A percentile compares a stretch with the other conserved stretches of the same genome.
phyloP scores from a whole-genome alignment of 2,113 vertebrate genomes.

The Piprites chloris region DNA sequence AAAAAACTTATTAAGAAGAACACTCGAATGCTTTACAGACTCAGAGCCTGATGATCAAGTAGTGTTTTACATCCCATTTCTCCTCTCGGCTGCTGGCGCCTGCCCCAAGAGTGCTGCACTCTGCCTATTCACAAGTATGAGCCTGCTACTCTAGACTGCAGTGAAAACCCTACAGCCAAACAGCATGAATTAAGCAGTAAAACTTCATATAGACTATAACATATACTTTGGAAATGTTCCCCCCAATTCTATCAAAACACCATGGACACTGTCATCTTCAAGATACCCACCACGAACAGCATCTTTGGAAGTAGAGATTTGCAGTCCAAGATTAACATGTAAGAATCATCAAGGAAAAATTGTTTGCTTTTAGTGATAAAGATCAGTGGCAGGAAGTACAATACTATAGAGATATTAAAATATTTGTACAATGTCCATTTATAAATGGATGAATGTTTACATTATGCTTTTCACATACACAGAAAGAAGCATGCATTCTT shows the following conservation, averaged over 20 bases:
- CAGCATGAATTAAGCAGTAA: not conserved
- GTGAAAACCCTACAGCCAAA: not conserved
- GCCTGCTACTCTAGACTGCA: not conserved
- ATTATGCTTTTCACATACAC: not conserved
- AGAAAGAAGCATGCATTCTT: not conserved
- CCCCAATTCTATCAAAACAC: not conserved
- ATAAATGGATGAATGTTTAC: not conserved
- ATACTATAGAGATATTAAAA: not conserved
- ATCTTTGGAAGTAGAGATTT: not conserved
- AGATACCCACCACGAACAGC: not conserved
- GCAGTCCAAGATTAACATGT: not conserved
- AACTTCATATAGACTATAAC: not conserved
- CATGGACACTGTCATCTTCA: not conserved
- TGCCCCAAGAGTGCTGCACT: not conserved
- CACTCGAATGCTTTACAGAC: not conserved
- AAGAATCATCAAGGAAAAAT: not conserved
- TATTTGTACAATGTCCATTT: not conserved
- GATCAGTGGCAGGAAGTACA: not conserved
- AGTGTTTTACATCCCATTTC: not conserved
- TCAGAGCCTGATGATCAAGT: not conserved
- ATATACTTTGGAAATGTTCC: not conserved
- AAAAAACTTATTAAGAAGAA: not conserved
- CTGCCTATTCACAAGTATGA: not conserved
- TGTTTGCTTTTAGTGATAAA: not conserved
- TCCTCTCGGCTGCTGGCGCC: not conserved